Conservation (phyloP, 2,888 invertebrate genomes). For the Didymodactylos carnosus region DNA sequence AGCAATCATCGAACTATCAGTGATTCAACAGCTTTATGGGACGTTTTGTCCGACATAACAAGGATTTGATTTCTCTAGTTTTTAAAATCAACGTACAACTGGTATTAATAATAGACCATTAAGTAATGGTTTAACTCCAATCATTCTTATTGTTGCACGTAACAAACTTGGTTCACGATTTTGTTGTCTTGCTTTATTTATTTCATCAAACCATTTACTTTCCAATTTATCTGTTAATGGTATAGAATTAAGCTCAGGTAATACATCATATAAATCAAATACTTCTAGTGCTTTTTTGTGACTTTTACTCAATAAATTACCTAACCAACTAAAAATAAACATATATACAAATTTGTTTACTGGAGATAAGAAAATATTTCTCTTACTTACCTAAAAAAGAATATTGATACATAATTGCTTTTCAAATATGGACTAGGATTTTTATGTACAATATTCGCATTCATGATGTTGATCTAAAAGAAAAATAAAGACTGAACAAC, state of each 20-base stretch:
- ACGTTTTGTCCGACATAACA: too few species aligned
- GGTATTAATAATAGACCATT: background rate
- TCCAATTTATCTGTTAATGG: background rate
- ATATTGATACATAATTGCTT: too few species aligned
- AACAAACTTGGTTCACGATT: background rate
- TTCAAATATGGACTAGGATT: too few species aligned
- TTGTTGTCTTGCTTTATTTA: background rate
- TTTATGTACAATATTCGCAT: too few species aligned
- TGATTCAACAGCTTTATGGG: too few species aligned
- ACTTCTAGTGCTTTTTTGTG: background rate
- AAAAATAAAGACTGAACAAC: too few species aligned
- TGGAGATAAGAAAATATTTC: too few species aligned
- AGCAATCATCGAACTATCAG: too few species aligned
- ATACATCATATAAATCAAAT: background rate
- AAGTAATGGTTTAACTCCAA: background rate
- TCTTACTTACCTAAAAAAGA: too few species aligned
- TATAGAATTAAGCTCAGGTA: background rate
- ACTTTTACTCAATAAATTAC: background rate
- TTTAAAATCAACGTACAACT: background rate
- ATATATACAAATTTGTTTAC: too few species aligned
- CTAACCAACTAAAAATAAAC: background rate
- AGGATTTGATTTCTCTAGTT: background rate
- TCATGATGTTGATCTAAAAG: too few species aligned
- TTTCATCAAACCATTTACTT: background rate
- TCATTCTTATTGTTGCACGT: background rate